Evolutionary conservation across 1,140 invertebrate species (phyloP), one percentile per base, ranked within the genome.

Genomic region (Tetramorium alpestre): DNA sequence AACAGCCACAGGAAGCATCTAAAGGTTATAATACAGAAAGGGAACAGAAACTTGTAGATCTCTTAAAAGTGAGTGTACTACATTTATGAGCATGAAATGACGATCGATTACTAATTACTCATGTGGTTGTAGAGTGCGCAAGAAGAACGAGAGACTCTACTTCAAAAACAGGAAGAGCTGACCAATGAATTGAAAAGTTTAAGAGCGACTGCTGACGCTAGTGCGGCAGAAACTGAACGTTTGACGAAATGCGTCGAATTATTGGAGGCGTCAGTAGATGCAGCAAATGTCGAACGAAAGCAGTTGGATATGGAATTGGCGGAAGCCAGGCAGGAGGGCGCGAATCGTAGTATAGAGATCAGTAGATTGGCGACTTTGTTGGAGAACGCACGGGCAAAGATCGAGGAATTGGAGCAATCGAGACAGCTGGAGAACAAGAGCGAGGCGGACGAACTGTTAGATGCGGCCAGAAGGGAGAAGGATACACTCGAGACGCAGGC

Each of bases 21-120:
- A 94, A 93, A 88, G 93, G 95, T 93, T 88, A 96, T 94, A 95
- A 96, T 47, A 97, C 97, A 4, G 98, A 98, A 93, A 95, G 97
- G 56, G 98, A 98, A 92, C 96, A 97, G 87, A 98, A 98, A 93
- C 95, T 99, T n/a, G 96, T 98, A n/a, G 97, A 98, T 91, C 95
- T 99, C 49, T 95, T 99, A 0, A 98, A 98, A 95, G 97, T 97
- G 94, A 91, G 70, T 78, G 86, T 49, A 62, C 13, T 78, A 49
- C 65, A 33, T 58, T 56, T 54, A 62, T 62, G 58, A 41, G 44
- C 1, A 8, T 49, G 60, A 33, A 28, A n/a, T 44, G 18, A 0
- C 5, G 16, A 47, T 10, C 0, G 58, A 33, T 62, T 25, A 38
- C 13, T 85, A 8, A 85, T 60, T 51, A 25, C 28, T 87, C 33